These are phyloP conservation scores for Periophthalmus modestus DNA, from an alignment of 2,113 vertebrate species.

Conservation along the genomic window DNA sequence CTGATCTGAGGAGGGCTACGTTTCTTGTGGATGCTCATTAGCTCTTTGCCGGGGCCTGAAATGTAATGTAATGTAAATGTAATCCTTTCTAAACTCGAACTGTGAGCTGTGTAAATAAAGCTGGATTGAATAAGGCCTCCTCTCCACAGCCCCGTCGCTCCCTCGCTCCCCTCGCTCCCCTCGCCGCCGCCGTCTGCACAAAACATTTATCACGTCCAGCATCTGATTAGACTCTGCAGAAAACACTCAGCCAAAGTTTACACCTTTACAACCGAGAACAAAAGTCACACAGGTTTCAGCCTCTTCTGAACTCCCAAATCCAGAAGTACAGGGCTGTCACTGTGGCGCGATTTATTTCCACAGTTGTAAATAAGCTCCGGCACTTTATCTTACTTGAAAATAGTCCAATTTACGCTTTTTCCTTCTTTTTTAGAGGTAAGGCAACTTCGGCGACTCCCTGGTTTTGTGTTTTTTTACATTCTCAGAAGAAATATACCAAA, in stretches of 20 bases:
- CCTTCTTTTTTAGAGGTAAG: too few relatives aligned
- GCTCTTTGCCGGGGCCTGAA: constrained; percentile 50
- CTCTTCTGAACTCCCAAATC: not conserved
- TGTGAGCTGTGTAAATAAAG: constrained; percentile 70
- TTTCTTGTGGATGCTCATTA: constrained; percentile 45
- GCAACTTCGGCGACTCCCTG: too few relatives aligned
- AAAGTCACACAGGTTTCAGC: not conserved
- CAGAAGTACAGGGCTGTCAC: not conserved
- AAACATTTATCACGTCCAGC: constrained; percentile 30
- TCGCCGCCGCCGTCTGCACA: constrained; percentile 16
- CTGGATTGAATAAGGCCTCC: constrained; percentile 28
- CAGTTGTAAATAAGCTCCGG: not conserved
- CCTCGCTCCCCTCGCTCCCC: not conserved
- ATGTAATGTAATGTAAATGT: too few relatives aligned
- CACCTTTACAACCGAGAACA: not conserved
- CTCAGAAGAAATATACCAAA: too few relatives aligned
- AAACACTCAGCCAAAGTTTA: constrained; percentile 10
- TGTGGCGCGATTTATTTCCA: not conserved
- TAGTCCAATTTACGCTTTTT: too few relatives aligned
- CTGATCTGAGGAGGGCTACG: constrained; percentile 26
- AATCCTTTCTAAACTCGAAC: constrained; percentile 56
- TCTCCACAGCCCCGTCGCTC: constrained; percentile 5
- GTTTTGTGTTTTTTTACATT: too few relatives aligned
- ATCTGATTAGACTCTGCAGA: constrained; percentile 16
- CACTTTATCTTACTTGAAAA: too few relatives aligned